Conservation (phyloP, 2,797 vertebrate species). For the Gallinago stenura region DNA sequence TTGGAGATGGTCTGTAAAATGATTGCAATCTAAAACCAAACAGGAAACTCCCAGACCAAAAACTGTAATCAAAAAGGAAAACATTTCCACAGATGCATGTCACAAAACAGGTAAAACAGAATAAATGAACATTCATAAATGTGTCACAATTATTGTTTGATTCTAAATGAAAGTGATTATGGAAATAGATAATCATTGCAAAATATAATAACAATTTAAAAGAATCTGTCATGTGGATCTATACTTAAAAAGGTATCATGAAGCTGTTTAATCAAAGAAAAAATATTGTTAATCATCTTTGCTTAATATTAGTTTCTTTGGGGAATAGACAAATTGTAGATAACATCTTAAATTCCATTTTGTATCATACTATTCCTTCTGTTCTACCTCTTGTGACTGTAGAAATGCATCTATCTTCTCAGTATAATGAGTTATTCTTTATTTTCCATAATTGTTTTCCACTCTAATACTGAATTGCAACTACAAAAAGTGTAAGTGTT, state of each 20-base stretch:
- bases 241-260: neutral
- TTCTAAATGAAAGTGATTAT: neutral
- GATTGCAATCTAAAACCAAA: neutral
- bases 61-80: neutral
- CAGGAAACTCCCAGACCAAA: neutral
- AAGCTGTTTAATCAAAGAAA: neutral
- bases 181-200: neutral
- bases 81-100: neutral
- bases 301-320: neutral
- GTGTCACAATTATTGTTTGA: neutral
- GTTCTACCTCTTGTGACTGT: neutral
- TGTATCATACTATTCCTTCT: neutral
- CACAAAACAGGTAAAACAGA: neutral
- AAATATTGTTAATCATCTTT: neutral
- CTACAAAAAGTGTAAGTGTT: neutral
- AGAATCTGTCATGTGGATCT: neutral
- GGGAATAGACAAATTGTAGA: neutral
- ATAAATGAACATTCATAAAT: neutral
- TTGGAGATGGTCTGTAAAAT: neutral
- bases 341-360: neutral
- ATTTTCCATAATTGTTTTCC: neutral
- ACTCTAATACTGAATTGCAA: neutral
- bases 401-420: neutral
- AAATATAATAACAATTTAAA: neutral
- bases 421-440: neutral